Evolutionary conservation across 1,140 invertebrate species (phyloP).

Genomic region (Hylaeus volcanicus): DNA sequence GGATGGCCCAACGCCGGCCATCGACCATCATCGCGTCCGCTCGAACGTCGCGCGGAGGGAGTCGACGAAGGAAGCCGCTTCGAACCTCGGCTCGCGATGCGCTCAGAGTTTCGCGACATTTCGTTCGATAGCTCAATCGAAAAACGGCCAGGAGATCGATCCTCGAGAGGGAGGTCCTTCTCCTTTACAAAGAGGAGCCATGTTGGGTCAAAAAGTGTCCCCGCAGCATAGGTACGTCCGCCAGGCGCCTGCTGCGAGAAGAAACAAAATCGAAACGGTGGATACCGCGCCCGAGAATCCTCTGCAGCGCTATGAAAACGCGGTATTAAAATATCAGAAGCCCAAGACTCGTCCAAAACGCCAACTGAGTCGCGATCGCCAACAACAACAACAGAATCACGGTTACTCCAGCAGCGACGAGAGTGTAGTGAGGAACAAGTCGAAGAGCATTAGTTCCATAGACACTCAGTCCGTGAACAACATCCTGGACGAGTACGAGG

Average conservation of each 20-base stretch:
- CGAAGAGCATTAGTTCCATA: conserved; percentile 73
- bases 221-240: conserved; percentile 23
- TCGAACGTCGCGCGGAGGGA: conserved; percentile 42
- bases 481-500: conserved; percentile 72
- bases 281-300: conserved; percentile 26
- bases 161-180: neutral
- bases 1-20: conserved; percentile 44
- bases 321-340: conserved; percentile 50
- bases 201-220: conserved; percentile 29
- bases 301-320: conserved; percentile 46
- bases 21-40: conserved; percentile 12
- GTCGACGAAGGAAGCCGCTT: conserved; percentile 33
- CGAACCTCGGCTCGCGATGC: conserved; percentile 36
- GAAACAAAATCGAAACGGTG: conserved; percentile 1
- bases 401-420: conserved; percentile 71
- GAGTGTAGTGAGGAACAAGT: conserved; percentile 64
- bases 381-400: conserved; percentile 45
- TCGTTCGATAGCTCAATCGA: conserved; percentile 7
- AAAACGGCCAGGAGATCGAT: conserved; percentile 21
- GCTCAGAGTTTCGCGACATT: conserved; percentile 41
- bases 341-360: conserved; percentile 30
- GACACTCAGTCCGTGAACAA: conserved; percentile 74
- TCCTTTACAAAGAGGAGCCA: conserved; percentile 5
- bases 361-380: conserved; percentile 28
- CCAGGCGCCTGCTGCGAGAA: conserved; percentile 27